Evolutionary conservation across 2,113 vertebrate species (phyloP), one percentile per base, ranked within the genome.

Genomic region (Callaeas wilsoni): DNA sequence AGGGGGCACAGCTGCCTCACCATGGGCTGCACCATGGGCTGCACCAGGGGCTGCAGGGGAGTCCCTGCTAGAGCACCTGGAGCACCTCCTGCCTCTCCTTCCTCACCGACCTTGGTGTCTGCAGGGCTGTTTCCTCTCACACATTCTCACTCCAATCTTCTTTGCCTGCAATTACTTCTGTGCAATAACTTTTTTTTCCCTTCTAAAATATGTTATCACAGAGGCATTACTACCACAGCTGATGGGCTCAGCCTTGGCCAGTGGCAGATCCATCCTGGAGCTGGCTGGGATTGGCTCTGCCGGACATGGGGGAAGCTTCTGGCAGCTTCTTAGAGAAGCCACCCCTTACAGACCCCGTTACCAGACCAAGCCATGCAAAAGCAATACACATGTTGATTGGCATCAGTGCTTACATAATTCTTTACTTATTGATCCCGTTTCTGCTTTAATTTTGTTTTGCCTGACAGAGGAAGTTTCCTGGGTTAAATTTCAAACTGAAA

Each of bases 401-500:
- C 35, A 70, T 53, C 49, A 30, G 32, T 70, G 6, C 13, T 60
- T 69, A 60, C 18, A 16, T 37, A 62, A 53, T 41, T 65, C 37
- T 39, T 47, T 64, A 81, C n/a, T 41, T 22, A 5, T 20, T 69
- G 63, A 76, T 59, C n/a, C 11, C 12, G 3, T 32, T 42, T 56
- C 44, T 62, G 13, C 17, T 87, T 84, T 46, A 27, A 46, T 41
- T 89, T 71, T 77, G 19, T 80, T 85, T 95, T 71, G 6, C 13
- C 30, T 68, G 39, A 5, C 14, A 87, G 7, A 37, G 15, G 50
- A 87, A 68, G 9, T 19, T 80, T 55, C 13, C 39, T 41, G 30
- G 18, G 41, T 27, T 80, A 90, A 69, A 90, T 60, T 94, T 46
- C 50, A 93, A 89, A 63, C 5, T 21, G 63, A 69, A 84, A 69